Evolutionary conservation across 2,113 vertebrate genomes (phyloP), one percentile per base, ranked within the genome.

Genomic region (Sturnus vulgaris): DNA sequence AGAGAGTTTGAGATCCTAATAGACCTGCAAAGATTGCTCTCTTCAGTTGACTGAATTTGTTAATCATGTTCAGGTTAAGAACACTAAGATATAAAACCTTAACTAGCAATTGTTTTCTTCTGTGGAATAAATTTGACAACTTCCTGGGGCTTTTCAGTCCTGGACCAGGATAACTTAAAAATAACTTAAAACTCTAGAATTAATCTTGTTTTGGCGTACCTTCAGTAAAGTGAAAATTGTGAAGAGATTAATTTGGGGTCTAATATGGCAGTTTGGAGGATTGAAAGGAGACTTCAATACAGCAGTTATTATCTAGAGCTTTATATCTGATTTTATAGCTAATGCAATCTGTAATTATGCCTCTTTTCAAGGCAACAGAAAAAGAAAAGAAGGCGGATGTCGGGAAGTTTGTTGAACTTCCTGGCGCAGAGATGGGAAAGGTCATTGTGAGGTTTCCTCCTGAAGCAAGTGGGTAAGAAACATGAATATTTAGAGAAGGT

Each of bases 361-460:
- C 52, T 83, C 53, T 78, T 94, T 97, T 97, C 76, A 95, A 99
- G 99, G 96, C 97, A 86, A 88, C 96, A 83, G 99, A 99, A 13
- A 99, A 99, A 77, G 99, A 99, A 14, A 99, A 99, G 98, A 99
- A 99, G 95, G 97, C 97, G 0, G 99, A 99, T 97, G 63, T 99
- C 25, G 99, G 99, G 47, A 99, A 99, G 96, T 99, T 99, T 97
- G 98, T 99, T 95, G 99, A 99, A 37, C 98, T 99, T 88, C 99
- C 99, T 25, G 99, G 99, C 79, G 99, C 99, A 57, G 99, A 99
- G 95, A 98, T 99, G 98, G 99, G 99, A 57, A 99, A 99, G 71
- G 99, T 99, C 93, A 98, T 99, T 40, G 99, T 99, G 87, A 98
- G 99, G 47, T 99, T 99, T 97, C 99, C 99, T 86, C 99, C 99